phyloP scores from a whole-genome alignment of 1,140 invertebrate species.

The Diorhabda sublineata region DNA sequence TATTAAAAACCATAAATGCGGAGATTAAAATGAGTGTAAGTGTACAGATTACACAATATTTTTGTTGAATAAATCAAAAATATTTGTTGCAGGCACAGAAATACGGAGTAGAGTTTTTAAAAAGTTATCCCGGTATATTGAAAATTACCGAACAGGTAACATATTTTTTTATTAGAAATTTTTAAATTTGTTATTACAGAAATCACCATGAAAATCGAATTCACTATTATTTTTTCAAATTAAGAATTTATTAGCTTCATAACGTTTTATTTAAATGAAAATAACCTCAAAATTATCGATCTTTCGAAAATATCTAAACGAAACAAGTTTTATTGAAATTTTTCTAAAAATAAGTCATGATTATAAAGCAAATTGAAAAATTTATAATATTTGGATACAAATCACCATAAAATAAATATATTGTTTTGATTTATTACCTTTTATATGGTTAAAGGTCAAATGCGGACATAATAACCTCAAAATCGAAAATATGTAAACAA shows the following conservation, averaged over 20 bases:
- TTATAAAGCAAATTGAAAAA: no score
- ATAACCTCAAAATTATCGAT: no score
- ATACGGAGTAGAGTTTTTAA: slow-evolving; percentile 4
- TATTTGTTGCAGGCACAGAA: slow-evolving; percentile 1
- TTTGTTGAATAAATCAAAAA: background rate
- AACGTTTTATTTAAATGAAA: background rate
- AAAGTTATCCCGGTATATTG: slow-evolving; percentile 6
- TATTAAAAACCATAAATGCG: no score
- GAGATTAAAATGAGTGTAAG: slow-evolving; percentile 9
- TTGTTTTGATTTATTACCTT: no score
- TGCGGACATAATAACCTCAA: no score
- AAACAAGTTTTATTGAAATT: no score
- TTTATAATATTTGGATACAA: no score
- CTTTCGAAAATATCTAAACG: no score
- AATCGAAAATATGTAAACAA: no score
- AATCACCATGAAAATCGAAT: background rate
- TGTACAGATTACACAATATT: background rate
- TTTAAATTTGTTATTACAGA: background rate
- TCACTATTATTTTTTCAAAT: background rate
- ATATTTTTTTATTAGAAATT: background rate
- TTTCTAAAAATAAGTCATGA: no score
- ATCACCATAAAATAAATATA: no score
- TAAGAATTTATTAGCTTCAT: background rate
- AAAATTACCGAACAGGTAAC: slow-evolving; percentile 8
- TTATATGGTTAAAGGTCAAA: no score